phyloP scores from a whole-genome alignment of 2,797 vertebrate species.

The Urophycis tenuis region DNA sequence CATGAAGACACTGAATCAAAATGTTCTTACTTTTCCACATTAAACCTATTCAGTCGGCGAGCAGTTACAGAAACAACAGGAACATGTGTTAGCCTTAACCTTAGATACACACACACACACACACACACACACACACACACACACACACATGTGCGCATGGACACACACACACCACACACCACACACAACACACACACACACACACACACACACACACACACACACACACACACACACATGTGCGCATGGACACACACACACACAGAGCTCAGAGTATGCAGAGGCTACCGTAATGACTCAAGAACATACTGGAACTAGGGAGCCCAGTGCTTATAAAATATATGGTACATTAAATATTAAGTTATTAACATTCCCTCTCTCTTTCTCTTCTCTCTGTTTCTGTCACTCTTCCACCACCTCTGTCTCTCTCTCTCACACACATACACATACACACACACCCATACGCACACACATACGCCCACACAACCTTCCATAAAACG shows the following conservation, averaged over 20 bases:
- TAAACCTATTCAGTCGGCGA: no score
- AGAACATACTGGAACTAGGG: not conserved
- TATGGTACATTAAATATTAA: not conserved
- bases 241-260: not conserved
- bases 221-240: not conserved
- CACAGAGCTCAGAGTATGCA: not conserved
- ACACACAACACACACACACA: no score
- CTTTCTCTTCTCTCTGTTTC: no score
- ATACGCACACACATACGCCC: slow-evolving; percentile 14
- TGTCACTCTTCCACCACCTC: not conserved
- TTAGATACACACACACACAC: not conserved
- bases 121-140: not conserved
- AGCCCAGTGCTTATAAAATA: not conserved
- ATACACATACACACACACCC: slow-evolving; percentile 11
- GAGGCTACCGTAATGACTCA: not conserved
- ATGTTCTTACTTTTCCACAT: not conserved
- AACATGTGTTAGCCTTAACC: not conserved
- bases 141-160: no score
- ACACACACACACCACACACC: no score
- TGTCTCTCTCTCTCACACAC: not conserved
- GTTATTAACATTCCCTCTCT: not conserved
- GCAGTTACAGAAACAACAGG: not conserved
- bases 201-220: not conserved
- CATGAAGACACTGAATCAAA: not conserved
- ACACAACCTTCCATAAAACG: slow-evolving; percentile 47